Evolutionary conservation across 2,113 vertebrate species (phyloP), one percentile per base, ranked within the genome.

Genomic region (Chascanopsetta lugubris): DNA sequence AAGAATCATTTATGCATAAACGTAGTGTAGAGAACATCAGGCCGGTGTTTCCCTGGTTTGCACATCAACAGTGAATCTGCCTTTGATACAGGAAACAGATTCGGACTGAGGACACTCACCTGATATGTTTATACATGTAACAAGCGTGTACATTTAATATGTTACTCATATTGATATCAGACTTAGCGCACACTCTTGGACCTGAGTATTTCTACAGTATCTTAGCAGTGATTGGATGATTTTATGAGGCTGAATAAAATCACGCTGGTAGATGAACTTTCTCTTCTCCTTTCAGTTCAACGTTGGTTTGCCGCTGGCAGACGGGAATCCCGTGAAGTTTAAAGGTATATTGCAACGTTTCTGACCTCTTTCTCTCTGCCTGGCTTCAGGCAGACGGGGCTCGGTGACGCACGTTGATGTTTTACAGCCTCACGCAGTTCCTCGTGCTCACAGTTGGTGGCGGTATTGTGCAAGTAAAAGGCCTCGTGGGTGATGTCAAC

Each of bases 211-310:
- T 87, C 84, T 87, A 84, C 90, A 92, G 89, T 92, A 83, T 85
- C 88, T 92, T 87, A 90, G 77, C 87, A 80, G 89, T 72, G 72
- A 69, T 85, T 90, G 88, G 90, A 72, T 86, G 82, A 69, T 85
- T 87, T 90, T 84, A 92, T 93, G 92, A 84, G 89, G 91, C 91
- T 95, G 93, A 96, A 96, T 97, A 97, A 97, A 97, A 94, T 93
- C 92, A 91, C 93, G 93, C 94, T 95, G 92, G 84, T 94, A 92
- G 66, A 85, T 83, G 8, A 69, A 42, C 46, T 61, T 45, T 54
- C 60, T 40, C 51, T 72, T 56, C 15, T 43, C 15, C 8, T 56
- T 53, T 76, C 27, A 26, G 38, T 10, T 13, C 0, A 13, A 58
- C 18, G 40, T 8, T 12, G 1, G 5, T 36, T 32, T 42, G 2